A percentile compares a stretch with the other conserved stretches of the same genome.
Evolutionary conservation across 1,140 invertebrate genomes (phyloP).

Genomic region (Drosophila takahashii): DNA sequence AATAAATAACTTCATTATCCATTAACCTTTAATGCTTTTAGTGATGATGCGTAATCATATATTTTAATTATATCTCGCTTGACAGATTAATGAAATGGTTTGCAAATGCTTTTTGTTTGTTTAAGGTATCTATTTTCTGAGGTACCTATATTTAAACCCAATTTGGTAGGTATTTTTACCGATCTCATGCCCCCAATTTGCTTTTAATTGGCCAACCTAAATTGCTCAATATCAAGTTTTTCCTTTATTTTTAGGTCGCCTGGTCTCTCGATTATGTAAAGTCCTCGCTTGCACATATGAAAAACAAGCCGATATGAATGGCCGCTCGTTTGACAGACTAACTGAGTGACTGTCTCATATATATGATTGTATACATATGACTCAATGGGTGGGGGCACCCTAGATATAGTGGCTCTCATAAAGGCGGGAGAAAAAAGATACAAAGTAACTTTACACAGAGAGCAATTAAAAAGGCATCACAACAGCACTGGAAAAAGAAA

Average conservation of each 20-base stretch:
- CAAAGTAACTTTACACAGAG: conserved; percentile 16
- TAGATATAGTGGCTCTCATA: conserved; percentile 7
- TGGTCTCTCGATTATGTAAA: conserved; percentile 26
- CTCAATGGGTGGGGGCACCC: conserved; percentile 10
- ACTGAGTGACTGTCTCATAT: conserved; percentile 25
- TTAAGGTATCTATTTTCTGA: neutral
- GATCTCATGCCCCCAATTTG: conserved; percentile 23
- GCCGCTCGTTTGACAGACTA: conserved; percentile 22
- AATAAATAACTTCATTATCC: neutral
- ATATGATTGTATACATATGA: neutral
- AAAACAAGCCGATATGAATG: conserved; percentile 13
- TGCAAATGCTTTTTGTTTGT: neutral
- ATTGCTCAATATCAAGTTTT: conserved; percentile 34
- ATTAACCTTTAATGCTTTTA: conserved; percentile 2
- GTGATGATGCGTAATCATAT: neutral
- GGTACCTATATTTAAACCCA: neutral
- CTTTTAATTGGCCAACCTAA: conserved; percentile 30
- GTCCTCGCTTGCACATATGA: conserved; percentile 2
- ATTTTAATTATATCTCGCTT: neutral
- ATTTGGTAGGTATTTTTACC: neutral
- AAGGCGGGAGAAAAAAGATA: conserved; percentile 7
- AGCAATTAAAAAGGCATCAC: conserved; percentile 64
- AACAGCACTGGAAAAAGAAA: conserved; percentile 14
- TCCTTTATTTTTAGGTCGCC: conserved; percentile 33
- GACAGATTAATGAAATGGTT: neutral